These are phyloP conservation scores for Eledona agricola DNA, from an alignment of 2,888 invertebrate species.

Conservation along the genomic window DNA sequence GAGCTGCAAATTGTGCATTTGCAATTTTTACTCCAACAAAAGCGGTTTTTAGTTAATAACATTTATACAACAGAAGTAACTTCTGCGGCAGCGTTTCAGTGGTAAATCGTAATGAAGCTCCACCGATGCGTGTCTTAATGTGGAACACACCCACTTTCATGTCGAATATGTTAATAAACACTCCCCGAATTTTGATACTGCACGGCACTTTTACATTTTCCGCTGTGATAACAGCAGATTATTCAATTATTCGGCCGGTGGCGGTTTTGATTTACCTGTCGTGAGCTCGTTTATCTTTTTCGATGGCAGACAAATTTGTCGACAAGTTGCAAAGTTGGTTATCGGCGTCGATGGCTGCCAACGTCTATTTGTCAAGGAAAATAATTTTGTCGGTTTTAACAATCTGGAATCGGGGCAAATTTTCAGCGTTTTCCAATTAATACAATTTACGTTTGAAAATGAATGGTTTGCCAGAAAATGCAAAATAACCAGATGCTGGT, in stretches of 20 bases:
- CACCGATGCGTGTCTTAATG: constrained; percentile 41
- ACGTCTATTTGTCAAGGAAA: constrained; percentile 22
- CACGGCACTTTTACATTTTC: constrained; percentile 51
- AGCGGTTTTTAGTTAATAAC: no score
- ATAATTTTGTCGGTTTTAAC: constrained; percentile 15
- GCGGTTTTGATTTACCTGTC: constrained; percentile 29
- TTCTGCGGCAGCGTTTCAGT: no score
- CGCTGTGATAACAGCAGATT: constrained; percentile 49
- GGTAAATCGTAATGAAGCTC: constrained; percentile 5
- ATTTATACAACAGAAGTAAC: no score
- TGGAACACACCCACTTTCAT: constrained; percentile 44
- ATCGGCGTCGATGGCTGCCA: constrained; percentile 20
- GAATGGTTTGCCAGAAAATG: no score
- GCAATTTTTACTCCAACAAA: no score
- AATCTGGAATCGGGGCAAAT: no score
- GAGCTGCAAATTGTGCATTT: no score
- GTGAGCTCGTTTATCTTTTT: constrained; percentile 19
- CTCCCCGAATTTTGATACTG: constrained; percentile 45
- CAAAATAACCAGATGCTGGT: no score
- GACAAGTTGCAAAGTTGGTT: constrained; percentile 22
- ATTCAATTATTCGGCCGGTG: constrained; percentile 39
- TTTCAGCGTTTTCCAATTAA: no score
- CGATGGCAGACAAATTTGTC: constrained; percentile 26
- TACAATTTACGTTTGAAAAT: no score
- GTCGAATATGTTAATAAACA: constrained; percentile 48